Evolutionary conservation across 2,113 vertebrate species (phyloP).

Genomic region (Hippocampus abdominalis): DNA sequence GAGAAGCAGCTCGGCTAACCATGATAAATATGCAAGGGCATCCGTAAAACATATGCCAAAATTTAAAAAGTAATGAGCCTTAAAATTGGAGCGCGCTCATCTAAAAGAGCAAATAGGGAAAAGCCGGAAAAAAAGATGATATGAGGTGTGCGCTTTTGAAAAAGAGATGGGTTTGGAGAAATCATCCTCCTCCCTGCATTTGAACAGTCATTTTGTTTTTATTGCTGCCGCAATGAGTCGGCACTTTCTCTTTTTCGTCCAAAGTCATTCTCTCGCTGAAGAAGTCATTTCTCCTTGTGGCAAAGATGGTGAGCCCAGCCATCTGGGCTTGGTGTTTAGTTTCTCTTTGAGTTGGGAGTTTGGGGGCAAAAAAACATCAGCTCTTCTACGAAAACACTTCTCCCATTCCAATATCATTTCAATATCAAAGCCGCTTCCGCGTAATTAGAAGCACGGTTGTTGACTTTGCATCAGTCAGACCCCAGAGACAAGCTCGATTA

Average conservation of each 20-base stretch:
- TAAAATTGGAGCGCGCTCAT: not conserved
- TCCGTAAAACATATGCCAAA: not conserved
- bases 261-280: constrained; percentile 8
- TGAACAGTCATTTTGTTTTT: not conserved
- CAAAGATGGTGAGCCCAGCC: constrained; percentile 12
- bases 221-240: not conserved
- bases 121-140: not conserved
- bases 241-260: constrained; percentile 8
- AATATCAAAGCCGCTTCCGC: constrained; percentile 28
- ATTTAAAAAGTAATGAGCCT: not conserved
- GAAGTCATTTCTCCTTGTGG: constrained; percentile 27
- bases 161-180: not conserved
- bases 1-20: not conserved
- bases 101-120: not conserved
- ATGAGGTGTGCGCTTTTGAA: not conserved
- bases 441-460: constrained; percentile 32
- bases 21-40: not conserved
- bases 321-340: constrained; percentile 12
- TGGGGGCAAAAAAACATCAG: constrained; percentile 30
- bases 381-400: constrained; percentile 25
- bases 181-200: not conserved
- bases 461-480: constrained; percentile 34
- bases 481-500: constrained; percentile 18
- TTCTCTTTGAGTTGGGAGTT: constrained; percentile 52
- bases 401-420: constrained; percentile 36